Conservation (phyloP, 2,113 vertebrate species). For the Scomber scombrus region DNA sequence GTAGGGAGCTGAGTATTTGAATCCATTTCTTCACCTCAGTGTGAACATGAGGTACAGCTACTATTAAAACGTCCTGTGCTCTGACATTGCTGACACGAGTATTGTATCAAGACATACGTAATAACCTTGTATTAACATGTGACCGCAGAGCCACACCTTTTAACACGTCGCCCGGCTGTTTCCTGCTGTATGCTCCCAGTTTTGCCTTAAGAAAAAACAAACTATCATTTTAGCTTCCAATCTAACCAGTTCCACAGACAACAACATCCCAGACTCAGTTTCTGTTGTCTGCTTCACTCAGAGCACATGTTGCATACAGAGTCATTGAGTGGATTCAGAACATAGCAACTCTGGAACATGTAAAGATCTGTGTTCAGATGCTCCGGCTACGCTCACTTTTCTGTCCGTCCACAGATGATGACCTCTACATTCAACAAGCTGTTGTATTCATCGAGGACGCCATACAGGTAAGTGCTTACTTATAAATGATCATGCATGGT, state of each 20-base stretch:
- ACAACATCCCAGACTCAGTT: background rate
- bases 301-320: background rate
- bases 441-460: constrained; percentile 95
- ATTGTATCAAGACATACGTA: no score
- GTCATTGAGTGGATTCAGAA: background rate
- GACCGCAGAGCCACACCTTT: background rate
- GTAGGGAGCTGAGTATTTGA: no score
- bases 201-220: constrained; percentile 24
- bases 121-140: no score
- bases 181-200: background rate
- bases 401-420: constrained; percentile 58
- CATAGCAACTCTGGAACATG: background rate
- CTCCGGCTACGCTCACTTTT: background rate
- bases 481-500: no score
- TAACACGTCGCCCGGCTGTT: background rate
- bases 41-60: no score
- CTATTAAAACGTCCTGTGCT: no score
- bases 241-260: constrained; percentile 44
- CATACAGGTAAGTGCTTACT: constrained; percentile 85
- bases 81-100: no score
- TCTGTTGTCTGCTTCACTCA: background rate
- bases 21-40: no score
- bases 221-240: background rate
- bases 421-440: constrained; percentile 90
- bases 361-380: background rate